Evolutionary conservation across 1,140 invertebrate genomes (phyloP), one percentile per base, ranked within the genome.

Genomic region (Anoplolepis gracilipes): DNA sequence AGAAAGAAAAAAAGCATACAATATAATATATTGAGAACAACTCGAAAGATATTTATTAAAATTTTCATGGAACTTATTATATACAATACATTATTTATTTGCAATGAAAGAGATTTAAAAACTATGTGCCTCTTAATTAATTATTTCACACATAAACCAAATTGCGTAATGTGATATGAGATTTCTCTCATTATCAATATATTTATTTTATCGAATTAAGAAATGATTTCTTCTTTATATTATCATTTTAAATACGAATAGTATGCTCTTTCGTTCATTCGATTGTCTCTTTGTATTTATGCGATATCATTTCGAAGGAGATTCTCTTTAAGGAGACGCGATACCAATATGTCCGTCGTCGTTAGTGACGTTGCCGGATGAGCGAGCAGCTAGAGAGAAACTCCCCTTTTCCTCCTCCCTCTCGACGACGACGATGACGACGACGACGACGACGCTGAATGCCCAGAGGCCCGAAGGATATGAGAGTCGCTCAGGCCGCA

Each of bases 391-490:
- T 30, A 84, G 77, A 84, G 88, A 84, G 57, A 69, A 49, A 49
- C 46, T 8, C 42, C 16, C 46, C 16, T 4, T 16, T 4, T 13
- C 11, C 2, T 3, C 42, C 42, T 16, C 11, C 4, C 3, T 46
- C 11, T 11, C n/a, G 57, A 55, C 11, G n/a, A 84, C 33, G 75
- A 75, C 64, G 79, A 46, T 78, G 84, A 89, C 7, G 42, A 55
- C 13, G 79, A 79, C 1, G 61, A 55, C 22, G 28, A 79, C 53
- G 79, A 53, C 65, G 82, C 49, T 87, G 86, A 89, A 91, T 91
- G 90, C 90, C 90, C 88, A 90, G 87, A 92, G 91, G 90, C 87
- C 84, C 91, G 87, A 89, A 92, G 91, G 92, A 92, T 91, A 92
- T 90, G 91, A 92, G 88, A 87, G 82, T 90, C 88, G 16, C 55